phyloP scores from a whole-genome alignment of 1,140 invertebrate genomes.

The Neotoxoptera formosana region DNA sequence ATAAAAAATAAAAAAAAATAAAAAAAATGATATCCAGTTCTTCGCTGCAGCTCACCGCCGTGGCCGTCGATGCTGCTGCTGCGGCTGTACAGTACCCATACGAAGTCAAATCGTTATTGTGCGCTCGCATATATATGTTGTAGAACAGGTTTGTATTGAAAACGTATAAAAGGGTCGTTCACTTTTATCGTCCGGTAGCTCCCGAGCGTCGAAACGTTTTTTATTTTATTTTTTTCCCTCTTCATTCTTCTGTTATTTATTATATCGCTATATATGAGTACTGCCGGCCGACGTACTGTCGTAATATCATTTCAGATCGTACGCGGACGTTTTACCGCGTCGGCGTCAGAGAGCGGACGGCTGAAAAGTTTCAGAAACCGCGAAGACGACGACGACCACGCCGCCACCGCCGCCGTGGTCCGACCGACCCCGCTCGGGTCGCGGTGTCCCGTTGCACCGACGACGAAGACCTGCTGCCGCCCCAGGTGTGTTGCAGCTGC shows the following conservation, averaged over 20 bases:
- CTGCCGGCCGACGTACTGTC: neutral
- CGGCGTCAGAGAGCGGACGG: neutral
- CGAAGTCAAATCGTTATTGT: slow-evolving; percentile 23
- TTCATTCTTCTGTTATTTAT: slow-evolving; percentile 11
- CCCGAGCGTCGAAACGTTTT: neutral
- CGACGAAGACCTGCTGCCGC: too few species aligned
- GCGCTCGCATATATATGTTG: slow-evolving; percentile 19
- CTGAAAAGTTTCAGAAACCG: neutral
- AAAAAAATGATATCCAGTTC: slow-evolving; percentile 34
- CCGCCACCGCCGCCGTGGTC: too few species aligned
- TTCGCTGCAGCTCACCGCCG: neutral
- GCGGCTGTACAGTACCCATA: neutral
- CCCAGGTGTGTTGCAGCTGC: too few species aligned
- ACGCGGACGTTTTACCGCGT: neutral
- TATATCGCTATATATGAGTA: neutral
- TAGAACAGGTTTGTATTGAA: slow-evolving; percentile 45
- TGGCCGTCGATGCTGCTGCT: neutral
- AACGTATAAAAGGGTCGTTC: slow-evolving; percentile 54
- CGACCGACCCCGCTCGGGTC: neutral
- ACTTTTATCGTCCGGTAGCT: slow-evolving; percentile 50
- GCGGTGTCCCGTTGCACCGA: neutral
- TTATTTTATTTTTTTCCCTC: neutral
- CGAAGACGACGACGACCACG: neutral
- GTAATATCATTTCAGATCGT: neutral
- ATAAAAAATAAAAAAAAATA: neutral